These are phyloP conservation scores for Cossypha dichroa DNA, from an alignment of 2,797 vertebrate species.

Conservation along the genomic window DNA sequence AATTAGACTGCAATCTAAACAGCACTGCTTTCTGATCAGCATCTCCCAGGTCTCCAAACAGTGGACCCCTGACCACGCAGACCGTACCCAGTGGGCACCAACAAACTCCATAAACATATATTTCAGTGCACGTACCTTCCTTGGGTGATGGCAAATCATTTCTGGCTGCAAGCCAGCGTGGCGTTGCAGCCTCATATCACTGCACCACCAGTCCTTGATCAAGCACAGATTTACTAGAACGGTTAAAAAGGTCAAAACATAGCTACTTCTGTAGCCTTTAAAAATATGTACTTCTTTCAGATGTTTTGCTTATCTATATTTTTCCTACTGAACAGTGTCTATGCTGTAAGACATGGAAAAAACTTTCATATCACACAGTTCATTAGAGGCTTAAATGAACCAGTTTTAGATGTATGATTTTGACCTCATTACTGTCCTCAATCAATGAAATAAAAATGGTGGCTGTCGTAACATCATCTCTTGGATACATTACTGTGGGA, in stretches of 20 bases:
- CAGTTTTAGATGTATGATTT: constrained; percentile 64
- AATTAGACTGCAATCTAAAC: background rate
- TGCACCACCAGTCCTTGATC: background rate
- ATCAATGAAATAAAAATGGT: constrained; percentile 66
- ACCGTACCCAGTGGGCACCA: background rate
- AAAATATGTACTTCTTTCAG: background rate
- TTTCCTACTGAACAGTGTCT: background rate
- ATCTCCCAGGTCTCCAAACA: background rate
- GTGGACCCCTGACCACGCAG: background rate
- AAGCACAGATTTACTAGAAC: background rate
- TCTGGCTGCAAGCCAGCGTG: background rate
- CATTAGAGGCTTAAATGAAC: constrained; percentile 67
- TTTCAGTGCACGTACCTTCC: background rate
- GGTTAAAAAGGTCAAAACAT: background rate
- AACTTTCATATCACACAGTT: constrained; percentile 55
- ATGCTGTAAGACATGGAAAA: constrained; percentile 29
- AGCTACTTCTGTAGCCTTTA: background rate
- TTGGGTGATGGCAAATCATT: background rate
- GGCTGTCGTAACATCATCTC: constrained; percentile 40
- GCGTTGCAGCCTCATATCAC: background rate
- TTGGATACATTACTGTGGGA: constrained; percentile 64
- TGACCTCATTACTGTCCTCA: constrained; percentile 65
- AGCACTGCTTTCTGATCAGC: background rate
- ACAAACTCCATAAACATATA: background rate
- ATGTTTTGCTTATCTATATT: background rate